Conservation (phyloP, 2,888 invertebrate genomes). For the Agriopis aurantiaria region DNA sequence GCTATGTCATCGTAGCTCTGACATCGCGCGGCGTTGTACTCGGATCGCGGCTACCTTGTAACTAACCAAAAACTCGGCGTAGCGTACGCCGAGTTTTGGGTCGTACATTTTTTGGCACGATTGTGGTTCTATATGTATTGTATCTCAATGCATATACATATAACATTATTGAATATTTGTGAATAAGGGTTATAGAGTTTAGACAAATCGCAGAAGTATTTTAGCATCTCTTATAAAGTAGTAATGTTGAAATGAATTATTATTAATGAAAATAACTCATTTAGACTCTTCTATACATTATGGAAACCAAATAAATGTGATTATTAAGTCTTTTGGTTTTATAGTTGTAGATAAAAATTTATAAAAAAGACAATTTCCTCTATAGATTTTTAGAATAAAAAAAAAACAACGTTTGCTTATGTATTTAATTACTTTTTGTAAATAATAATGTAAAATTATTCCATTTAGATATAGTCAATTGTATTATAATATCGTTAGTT, state of each 20-base stretch:
- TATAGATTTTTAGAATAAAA: slow-evolving; percentile 37
- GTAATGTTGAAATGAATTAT: neutral
- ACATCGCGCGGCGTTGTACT: no score
- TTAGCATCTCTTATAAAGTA: neutral
- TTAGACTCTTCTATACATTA: slow-evolving; percentile 40
- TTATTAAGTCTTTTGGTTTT: slow-evolving; percentile 48
- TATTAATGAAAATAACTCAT: slow-evolving; percentile 1
- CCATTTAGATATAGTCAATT: slow-evolving; percentile 81
- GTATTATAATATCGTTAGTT: slow-evolving; percentile 81
- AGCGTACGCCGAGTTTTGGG: no score
- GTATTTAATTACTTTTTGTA: slow-evolving; percentile 72
- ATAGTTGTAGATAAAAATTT: slow-evolving; percentile 41
- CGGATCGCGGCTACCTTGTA: no score
- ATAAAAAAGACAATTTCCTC: slow-evolving; percentile 59
- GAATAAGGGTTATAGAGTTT: neutral
- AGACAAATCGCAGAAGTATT: slow-evolving; percentile 1
- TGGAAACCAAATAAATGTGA: slow-evolving; percentile 61
- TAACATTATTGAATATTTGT: no score
- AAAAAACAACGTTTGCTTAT: slow-evolving; percentile 58
- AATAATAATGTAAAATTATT: slow-evolving; percentile 74
- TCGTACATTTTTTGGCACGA: no score
- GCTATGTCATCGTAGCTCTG: no score
- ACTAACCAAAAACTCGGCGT: no score
- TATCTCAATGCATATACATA: no score
- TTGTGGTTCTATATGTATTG: no score